Percentiles rank a stretch among this genome's conserved stretches.
These are phyloP conservation scores for Sandelia bainsii DNA, from an alignment of 2,797 vertebrate species.

Conservation along the genomic window DNA sequence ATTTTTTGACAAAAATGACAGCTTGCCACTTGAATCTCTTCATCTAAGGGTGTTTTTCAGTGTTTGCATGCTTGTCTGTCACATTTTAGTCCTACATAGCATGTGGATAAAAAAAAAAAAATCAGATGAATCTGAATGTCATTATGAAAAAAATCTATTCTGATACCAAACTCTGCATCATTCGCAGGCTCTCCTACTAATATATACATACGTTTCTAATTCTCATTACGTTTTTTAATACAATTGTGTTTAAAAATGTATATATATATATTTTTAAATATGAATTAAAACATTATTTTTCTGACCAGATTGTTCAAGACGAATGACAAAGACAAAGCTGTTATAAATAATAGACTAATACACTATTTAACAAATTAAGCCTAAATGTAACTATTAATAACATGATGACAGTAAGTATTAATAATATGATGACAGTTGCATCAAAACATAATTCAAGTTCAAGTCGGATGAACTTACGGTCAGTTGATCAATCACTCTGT, in stretches of 20 bases:
- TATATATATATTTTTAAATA: no score
- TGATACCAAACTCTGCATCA: background rate
- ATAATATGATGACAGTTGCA: background rate
- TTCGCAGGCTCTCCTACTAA: background rate
- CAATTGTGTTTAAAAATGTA: no score
- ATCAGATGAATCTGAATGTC: background rate
- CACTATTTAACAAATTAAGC: no score
- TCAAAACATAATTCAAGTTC: slow-evolving; percentile 62
- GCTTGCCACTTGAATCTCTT: background rate
- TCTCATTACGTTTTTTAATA: no score
- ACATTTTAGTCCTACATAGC: background rate
- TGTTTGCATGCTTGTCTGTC: background rate
- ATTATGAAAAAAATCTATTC: background rate
- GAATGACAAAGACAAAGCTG: no score
- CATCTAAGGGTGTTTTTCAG: background rate
- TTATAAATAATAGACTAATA: no score
- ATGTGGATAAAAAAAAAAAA: background rate
- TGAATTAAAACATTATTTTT: no score
- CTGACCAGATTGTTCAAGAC: no score
- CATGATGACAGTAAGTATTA: background rate
- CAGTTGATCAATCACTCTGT: slow-evolving; percentile 75
- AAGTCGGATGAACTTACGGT: slow-evolving; percentile 56
- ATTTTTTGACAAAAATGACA: slow-evolving; percentile 2
- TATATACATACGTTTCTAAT: background rate
- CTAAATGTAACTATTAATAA: background rate